phyloP scores from a whole-genome alignment of 92 coral and sea anemone species.

The Scolanthus callimorphus region DNA sequence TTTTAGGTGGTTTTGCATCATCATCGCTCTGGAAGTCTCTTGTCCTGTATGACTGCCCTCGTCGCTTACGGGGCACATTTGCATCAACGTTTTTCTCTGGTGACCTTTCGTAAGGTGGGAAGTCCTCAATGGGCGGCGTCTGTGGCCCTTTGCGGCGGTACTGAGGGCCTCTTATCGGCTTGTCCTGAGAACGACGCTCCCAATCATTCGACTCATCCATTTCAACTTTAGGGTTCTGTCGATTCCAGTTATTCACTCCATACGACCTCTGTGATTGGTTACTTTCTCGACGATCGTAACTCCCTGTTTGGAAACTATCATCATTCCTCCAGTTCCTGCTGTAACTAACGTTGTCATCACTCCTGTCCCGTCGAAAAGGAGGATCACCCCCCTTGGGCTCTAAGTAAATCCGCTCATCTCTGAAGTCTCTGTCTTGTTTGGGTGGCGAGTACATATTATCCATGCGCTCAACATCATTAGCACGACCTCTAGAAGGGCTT shows the following conservation, averaged over 20 bases:
- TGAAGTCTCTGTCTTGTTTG: slow-evolving; percentile 64
- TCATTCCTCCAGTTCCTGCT: slow-evolving; percentile 77
- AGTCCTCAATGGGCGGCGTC: slow-evolving; percentile 71
- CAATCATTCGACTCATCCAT: slow-evolving; percentile 68
- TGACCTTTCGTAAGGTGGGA: slow-evolving; percentile 57
- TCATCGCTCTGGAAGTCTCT: slow-evolving; percentile 55
- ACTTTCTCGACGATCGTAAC: slow-evolving; percentile 57
- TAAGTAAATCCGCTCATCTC: slow-evolving; percentile 58
- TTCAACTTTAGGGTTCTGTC: slow-evolving; percentile 50
- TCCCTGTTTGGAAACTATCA: slow-evolving; percentile 39
- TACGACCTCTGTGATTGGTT: slow-evolving; percentile 44
- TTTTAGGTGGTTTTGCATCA: slow-evolving; percentile 64
- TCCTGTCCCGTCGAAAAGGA: slow-evolving; percentile 58
- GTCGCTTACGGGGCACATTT: slow-evolving; percentile 70
- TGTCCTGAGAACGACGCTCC: slow-evolving; percentile 71
- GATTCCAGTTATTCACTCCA: slow-evolving; percentile 62
- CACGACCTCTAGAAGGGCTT: slow-evolving; percentile 76
- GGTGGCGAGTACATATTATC: slow-evolving; percentile 58
- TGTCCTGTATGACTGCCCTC: slow-evolving; percentile 62
- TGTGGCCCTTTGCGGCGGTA: slow-evolving; percentile 70
- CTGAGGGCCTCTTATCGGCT: slow-evolving; percentile 55
- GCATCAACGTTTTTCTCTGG: slow-evolving; percentile 47
- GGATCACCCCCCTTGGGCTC: slow-evolving; percentile 78
- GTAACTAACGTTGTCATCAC: slow-evolving; percentile 53
- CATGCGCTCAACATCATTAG: slow-evolving; percentile 55